Percentiles rank a stretch among this genome's conserved stretches.
Conservation (phyloP, 1,140 invertebrate genomes). For the Papilio helenus region DNA sequence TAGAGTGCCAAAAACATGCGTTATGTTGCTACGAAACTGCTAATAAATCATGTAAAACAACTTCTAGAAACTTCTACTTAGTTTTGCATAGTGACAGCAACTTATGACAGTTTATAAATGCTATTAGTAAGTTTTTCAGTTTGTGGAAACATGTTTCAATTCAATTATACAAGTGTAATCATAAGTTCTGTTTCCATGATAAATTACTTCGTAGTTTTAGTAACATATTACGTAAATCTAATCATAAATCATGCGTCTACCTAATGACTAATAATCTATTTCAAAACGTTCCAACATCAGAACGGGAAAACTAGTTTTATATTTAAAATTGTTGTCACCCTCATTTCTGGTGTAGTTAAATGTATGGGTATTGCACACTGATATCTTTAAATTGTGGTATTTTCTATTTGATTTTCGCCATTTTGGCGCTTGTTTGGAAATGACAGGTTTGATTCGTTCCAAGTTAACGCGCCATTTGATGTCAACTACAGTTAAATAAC, state of each 20-base stretch:
- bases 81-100: slow-evolving; percentile 38
- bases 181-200: slow-evolving; percentile 27
- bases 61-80: slow-evolving; percentile 32
- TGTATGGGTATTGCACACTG: no score
- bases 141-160: slow-evolving; percentile 39
- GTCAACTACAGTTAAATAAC: no score
- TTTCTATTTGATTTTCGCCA: no score
- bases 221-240: not conserved
- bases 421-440: no score
- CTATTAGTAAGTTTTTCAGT: slow-evolving; percentile 39
- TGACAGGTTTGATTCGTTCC: no score
- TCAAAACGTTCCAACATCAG: not conserved
- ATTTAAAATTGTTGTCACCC: no score
- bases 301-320: not conserved
- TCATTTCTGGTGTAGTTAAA: no score
- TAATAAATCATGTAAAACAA: slow-evolving; percentile 41
- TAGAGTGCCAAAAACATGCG: slow-evolving; percentile 34
- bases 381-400: no score
- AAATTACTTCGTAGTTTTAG: slow-evolving; percentile 10
- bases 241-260: not conserved
- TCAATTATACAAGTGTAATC: slow-evolving; percentile 31
- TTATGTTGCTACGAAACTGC: slow-evolving; percentile 31
- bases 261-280: not conserved
- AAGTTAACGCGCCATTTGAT: no score
- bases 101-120: slow-evolving; percentile 41